Base-by-base conservation (phyloP, 2,888 invertebrate species). In the Epicampocera succincta region DNA sequence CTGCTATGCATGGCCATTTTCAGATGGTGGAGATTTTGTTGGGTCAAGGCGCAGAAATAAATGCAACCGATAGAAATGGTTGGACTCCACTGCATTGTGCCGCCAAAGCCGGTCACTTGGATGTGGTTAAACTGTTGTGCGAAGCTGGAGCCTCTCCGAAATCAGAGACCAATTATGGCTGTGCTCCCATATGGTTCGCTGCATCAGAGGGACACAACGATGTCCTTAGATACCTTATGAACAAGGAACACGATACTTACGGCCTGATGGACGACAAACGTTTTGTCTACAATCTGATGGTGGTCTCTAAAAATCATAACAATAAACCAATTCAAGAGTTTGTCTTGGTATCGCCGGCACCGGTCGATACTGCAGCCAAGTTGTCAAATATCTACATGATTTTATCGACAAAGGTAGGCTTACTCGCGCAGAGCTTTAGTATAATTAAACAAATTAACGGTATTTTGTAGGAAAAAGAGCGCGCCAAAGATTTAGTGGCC, bases 41-140 rank as follows among this genome's bases (percentile, higher is more conserved):
- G 80, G 99, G 99, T 63, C 99, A 99, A 93, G 99, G 99, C 66
- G 98, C 98, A 40, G 99, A 99, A 92, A 99, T 99, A 87, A 99
- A 99, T 90, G 97, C 98, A 15, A 97, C 97, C 78, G 99, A 99
- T 90, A 97, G 96, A 92, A 98, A 98, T 89, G 97, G 98, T 61
- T 98, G 98, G 98, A 98, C 98, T 33, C 95, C 98, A 44, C 92
- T 99, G 86, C 98, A 99, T 92, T 98, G 96, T 91, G 97, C 98
- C 38, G 95, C 98, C 58, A 94, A 97, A 91, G 97, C 98, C 69
- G 99, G 99, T 9, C 96, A 97, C 91, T 93, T 98, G 77, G 97
- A 97, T 82, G 99, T 99, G 13, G 99, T 99, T 0, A 97, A 97
- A 89, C 93, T 99, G 63, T 92, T 99, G 76, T 95, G 97, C 54